Conservation (phyloP, 1,140 invertebrate species). For the Drosophila setifemur region DNA sequence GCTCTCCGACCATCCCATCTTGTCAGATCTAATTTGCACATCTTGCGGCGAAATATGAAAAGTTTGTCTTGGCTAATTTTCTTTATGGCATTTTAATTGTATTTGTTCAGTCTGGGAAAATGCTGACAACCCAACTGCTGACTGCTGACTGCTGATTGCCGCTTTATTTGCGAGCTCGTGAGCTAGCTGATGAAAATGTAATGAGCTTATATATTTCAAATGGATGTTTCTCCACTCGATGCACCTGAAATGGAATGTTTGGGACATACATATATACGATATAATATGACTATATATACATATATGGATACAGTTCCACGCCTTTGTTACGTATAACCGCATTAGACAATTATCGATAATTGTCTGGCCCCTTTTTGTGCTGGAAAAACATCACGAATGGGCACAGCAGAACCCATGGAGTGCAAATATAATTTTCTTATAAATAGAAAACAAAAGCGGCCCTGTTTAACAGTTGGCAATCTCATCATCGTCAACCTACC, state of each 20-base stretch:
- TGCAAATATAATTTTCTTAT: slow-evolving; percentile 80
- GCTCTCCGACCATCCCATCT: slow-evolving; percentile 21
- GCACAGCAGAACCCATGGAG: slow-evolving; percentile 50
- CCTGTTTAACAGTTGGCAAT: slow-evolving; percentile 76
- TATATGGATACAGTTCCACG: slow-evolving; percentile 16
- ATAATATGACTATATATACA: neutral
- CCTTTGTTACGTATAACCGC: slow-evolving; percentile 45
- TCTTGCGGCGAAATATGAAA: slow-evolving; percentile 75
- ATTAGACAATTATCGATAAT: slow-evolving; percentile 75
- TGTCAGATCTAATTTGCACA: slow-evolving; percentile 69
- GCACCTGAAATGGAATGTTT: slow-evolving; percentile 32
- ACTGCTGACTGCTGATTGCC: slow-evolving; percentile 34
- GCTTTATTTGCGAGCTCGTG: neutral
- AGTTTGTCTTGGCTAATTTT: slow-evolving; percentile 80
- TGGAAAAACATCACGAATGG: slow-evolving; percentile 52
- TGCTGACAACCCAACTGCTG: slow-evolving; percentile 17
- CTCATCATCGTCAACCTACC: slow-evolving; percentile 57
- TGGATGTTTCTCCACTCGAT: slow-evolving; percentile 30
- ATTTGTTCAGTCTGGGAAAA: slow-evolving; percentile 63
- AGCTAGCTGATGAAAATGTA: slow-evolving; percentile 68
- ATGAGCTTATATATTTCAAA: slow-evolving; percentile 76
- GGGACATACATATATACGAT: no score
- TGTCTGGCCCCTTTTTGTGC: no score
- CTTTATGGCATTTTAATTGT: slow-evolving; percentile 81
- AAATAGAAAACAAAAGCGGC: slow-evolving; percentile 76